A percentile compares a stretch with the other conserved stretches of the same genome.
These are phyloP conservation scores for Leptarthrus brevirostris DNA, from an alignment of 2,888 invertebrate species.

Conservation along the genomic window DNA sequence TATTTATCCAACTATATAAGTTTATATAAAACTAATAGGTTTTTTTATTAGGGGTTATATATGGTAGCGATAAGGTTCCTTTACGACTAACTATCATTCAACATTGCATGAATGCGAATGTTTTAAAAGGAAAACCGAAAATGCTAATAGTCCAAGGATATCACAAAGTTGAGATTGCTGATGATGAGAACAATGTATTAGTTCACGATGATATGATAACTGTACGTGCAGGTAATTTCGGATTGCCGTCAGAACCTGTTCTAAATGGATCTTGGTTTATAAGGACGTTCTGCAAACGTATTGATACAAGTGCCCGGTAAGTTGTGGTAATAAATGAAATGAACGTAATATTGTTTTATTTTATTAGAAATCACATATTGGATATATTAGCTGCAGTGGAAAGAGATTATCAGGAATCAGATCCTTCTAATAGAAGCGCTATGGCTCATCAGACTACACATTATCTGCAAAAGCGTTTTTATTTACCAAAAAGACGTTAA, in stretches of 20 bases:
- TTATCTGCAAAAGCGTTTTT: conserved; percentile 60
- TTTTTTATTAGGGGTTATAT: conserved; percentile 67
- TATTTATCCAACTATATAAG: no score
- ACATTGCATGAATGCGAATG: conserved; percentile 65
- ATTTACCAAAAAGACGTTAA: conserved; percentile 57
- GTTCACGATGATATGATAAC: conserved; percentile 61
- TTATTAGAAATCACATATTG: conserved; percentile 60
- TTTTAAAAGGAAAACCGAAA: conserved; percentile 69
- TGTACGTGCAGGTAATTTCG: no score
- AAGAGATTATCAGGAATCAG: no score
- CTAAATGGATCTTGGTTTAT: conserved; percentile 65
- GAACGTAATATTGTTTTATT: no score
- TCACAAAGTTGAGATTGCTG: conserved; percentile 66
- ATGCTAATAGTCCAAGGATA: conserved; percentile 72
- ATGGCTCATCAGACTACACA: conserved; percentile 60
- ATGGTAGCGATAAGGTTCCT: conserved; percentile 69
- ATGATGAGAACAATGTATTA: no score
- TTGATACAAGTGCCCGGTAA: conserved; percentile 58
- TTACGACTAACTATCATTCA: conserved; percentile 67
- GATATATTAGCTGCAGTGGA: conserved; percentile 61
- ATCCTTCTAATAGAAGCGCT: conserved; percentile 58
- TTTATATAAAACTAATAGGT: no score
- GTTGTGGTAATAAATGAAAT: conserved; percentile 51
- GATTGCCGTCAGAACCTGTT: no score
- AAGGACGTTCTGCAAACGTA: conserved; percentile 61